These are phyloP conservation scores for Threskiornis aethiopicus DNA, from an alignment of 2,797 vertebrate genomes.

Conservation along the genomic window DNA sequence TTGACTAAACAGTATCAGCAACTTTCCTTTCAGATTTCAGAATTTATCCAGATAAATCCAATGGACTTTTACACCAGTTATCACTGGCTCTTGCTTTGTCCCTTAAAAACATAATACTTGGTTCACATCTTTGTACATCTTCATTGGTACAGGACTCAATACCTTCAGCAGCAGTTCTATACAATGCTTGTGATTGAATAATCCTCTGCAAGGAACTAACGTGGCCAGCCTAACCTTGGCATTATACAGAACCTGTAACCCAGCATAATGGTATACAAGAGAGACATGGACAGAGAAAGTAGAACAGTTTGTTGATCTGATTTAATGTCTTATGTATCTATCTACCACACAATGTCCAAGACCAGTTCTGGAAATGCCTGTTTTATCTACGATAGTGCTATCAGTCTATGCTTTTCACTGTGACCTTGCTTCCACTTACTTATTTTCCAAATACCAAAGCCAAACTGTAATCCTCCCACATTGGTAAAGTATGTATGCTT, in stretches of 20 bases:
- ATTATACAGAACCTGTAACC: neutral
- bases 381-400: neutral
- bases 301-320: neutral
- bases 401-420: neutral
- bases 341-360: neutral
- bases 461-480: neutral
- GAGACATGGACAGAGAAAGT: accelerated
- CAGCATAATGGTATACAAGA: neutral
- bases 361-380: neutral
- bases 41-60: neutral
- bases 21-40: neutral
- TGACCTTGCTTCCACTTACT: neutral
- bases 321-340: neutral
- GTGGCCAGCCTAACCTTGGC: neutral
- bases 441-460: neutral
- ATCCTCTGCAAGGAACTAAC: neutral
- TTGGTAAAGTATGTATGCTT: accelerated
- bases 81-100: neutral
- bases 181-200: neutral
- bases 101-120: neutral
- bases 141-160: neutral
- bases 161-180: neutral
- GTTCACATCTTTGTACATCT: neutral
- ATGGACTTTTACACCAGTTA: neutral
- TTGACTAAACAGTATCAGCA: neutral